Conservation (phyloP, 1,140 invertebrate species). For the Listronotus oregonensis region DNA sequence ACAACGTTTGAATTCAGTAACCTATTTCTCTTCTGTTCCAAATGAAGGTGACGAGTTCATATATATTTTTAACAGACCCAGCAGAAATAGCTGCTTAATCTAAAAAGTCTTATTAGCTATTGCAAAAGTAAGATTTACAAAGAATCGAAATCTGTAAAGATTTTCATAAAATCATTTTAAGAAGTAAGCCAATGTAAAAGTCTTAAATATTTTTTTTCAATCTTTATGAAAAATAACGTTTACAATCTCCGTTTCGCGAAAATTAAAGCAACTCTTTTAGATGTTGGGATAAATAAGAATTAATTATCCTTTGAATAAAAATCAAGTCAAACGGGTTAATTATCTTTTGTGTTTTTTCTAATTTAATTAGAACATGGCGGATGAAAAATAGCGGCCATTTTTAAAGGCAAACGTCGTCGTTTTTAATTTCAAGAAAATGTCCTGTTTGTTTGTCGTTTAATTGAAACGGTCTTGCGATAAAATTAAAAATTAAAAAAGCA, state of each 20-base stretch:
- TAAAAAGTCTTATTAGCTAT: too few relatives aligned
- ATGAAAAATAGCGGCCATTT: slow-evolving; percentile 38
- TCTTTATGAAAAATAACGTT: too few relatives aligned
- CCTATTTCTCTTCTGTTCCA: too few relatives aligned
- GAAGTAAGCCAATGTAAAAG: too few relatives aligned
- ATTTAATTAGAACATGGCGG: slow-evolving; percentile 39
- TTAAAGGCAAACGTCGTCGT: slow-evolving; percentile 35
- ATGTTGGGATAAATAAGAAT: slow-evolving; percentile 37
- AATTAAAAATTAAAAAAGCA: slow-evolving; percentile 39
- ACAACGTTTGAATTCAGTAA: too few relatives aligned
- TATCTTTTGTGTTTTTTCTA: slow-evolving; percentile 37
- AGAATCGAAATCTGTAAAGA: too few relatives aligned
- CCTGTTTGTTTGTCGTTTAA: slow-evolving; percentile 37
- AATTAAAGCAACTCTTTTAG: slow-evolving; percentile 21
- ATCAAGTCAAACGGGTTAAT: slow-evolving; percentile 41
- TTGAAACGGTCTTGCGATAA: slow-evolving; percentile 31
- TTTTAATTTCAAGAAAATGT: slow-evolving; percentile 39
- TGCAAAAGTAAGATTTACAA: too few relatives aligned
- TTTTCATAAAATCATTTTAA: too few relatives aligned
- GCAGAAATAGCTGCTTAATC: too few relatives aligned
- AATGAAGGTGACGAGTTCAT: too few relatives aligned
- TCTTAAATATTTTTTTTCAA: too few relatives aligned
- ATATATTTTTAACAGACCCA: too few relatives aligned
- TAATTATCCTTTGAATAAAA: slow-evolving; percentile 39
- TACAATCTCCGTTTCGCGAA: neutral